Evolutionary conservation across 2,797 vertebrate genomes (phyloP), one percentile per base, ranked within the genome.

Genomic region (Gastrophryne carolinensis): DNA sequence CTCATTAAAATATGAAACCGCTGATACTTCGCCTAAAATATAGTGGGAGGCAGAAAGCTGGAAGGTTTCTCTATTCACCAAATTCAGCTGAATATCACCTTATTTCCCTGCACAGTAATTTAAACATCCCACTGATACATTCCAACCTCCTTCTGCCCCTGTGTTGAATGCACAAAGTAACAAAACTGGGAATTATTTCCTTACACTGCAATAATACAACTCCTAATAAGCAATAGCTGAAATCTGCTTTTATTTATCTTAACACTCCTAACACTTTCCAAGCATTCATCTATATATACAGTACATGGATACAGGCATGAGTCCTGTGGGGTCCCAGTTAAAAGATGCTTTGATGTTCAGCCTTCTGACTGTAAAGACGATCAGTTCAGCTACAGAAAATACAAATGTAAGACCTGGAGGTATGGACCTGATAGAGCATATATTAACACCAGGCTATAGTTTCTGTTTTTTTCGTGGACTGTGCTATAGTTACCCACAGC

Each of bases 111-210:
- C 74, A 52, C 56, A 34, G 30, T 64, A 71, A 77, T 77, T 70
- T 44, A 49, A 70, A 47, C 74, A 41, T 69, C 74, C 58, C 50
- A 54, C 74, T 64, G 66, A 63, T 67, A 71, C 67, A 58, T 57
- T 71, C 74, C 27, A 67, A 49, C 44, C 74, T 77, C 50, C 50
- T 64, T 21, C 49, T 49, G 37, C 21, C 74, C 72, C 60, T 64
- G 54, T 77, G 71, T 77, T 71, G 65, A 56, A 58, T 50, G 49
- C 37, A 44, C n/a, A 70, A 64, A 71, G 66, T 71, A 65, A 71
- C 58, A 77, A 70, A 77, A 64, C 74, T 56, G 50, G 50, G 52
- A 71, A 77, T 71, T 64, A 71, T 77, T 58, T 64, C 60, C 50
- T 64, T 71, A n/a, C 39, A 64, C 58, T 57, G 37, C 58, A 62